Base-by-base conservation (phyloP, 2,113 vertebrate species). In the Stictonetta naevosa region DNA sequence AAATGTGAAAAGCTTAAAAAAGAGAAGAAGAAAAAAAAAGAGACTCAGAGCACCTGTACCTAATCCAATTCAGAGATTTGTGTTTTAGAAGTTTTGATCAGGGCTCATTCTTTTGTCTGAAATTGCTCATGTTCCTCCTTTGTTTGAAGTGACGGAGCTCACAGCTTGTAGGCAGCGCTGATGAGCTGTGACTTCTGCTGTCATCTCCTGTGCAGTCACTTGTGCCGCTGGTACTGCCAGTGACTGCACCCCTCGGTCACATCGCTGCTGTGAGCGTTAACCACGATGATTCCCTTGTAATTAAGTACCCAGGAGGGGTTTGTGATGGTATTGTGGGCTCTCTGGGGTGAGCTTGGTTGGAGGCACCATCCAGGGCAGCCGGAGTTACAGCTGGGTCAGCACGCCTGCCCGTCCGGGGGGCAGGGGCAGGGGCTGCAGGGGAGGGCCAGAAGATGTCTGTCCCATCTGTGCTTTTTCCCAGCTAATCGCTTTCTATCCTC, bases 101-200 rank as follows among this genome's bases (percentile, higher is more conserved):
- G 46, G 52, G 59, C 83, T 96, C 64, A 77, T 87, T 93, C 90
- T 95, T 94, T 81, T 96, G 83, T 90, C 67, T 94, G 88, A 63
- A 71, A 93, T 96, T 86, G 86, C 86, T 97, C 92, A 95, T 77
- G 58, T 75, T 82, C n/a, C 20, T 81, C 33, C 93, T 92, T 93
- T 87, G 91, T 95, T 93, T 34, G 38, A 72, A 64, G 56, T 1
- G 0, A 34, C 84, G 88, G 38, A 52, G 69, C 64, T 92, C 69
- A 15, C 2, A 5, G 40, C 60, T 86, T 77, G 73, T 86, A 88
- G 91, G 91, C 91, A 95, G 89, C 1, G 0, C 36, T 46, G 69
- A 81, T 60, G 62, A 75, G n/a, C 58, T 82, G 69, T 68, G 90
- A 66, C 73, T 91, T 67, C 83, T 82, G 76, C 81, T 82, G 64